Percentiles rank a stretch among this genome's conserved stretches.
Evolutionary conservation across 1,140 invertebrate species (phyloP).

Genomic region (Orius laevigatus): DNA sequence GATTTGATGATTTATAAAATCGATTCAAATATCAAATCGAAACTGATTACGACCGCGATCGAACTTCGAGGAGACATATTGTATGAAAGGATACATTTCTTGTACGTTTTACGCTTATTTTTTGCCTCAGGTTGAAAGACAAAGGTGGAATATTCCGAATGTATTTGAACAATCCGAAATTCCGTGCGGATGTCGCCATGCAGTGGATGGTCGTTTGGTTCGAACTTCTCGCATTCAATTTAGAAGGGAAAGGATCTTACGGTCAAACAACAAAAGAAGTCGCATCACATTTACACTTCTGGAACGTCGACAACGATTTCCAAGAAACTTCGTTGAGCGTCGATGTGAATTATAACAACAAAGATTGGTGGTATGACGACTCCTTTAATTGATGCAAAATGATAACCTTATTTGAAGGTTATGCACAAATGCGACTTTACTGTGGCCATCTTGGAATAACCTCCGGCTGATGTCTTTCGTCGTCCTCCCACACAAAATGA

Average conservation of each 20-base stretch:
- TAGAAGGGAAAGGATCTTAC: constrained; percentile 17
- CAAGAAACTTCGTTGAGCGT: constrained; percentile 12
- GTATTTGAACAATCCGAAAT: constrained; percentile 3
- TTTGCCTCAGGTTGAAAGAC: constrained; percentile 9
- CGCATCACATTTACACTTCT: constrained; percentile 7
- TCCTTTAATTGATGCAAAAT: background rate
- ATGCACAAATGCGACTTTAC: constrained; percentile 35
- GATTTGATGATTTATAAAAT: constrained; percentile 7
- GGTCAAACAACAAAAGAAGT: constrained; percentile 6
- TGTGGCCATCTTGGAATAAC: constrained; percentile 13
- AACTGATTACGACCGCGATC: constrained; percentile 11
- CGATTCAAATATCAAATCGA: constrained; percentile 5
- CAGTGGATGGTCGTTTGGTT: constrained; percentile 9
- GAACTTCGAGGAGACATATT: constrained; percentile 7
- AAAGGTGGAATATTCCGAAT: constrained; percentile 2
- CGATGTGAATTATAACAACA: constrained; percentile 22
- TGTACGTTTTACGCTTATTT: background rate
- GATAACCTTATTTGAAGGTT: constrained; percentile 24
- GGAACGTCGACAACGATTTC: constrained; percentile 13
- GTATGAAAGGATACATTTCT: constrained; percentile 3
- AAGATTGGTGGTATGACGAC: constrained; percentile 29
- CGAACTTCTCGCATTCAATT: constrained; percentile 7
- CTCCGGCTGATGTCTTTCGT: constrained; percentile 30
- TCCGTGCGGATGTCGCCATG: background rate
- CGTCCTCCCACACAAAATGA: constrained; percentile 40